Base-by-base conservation (phyloP, 2,888 invertebrate genomes). In the Temnothorax ravouxi region DNA sequence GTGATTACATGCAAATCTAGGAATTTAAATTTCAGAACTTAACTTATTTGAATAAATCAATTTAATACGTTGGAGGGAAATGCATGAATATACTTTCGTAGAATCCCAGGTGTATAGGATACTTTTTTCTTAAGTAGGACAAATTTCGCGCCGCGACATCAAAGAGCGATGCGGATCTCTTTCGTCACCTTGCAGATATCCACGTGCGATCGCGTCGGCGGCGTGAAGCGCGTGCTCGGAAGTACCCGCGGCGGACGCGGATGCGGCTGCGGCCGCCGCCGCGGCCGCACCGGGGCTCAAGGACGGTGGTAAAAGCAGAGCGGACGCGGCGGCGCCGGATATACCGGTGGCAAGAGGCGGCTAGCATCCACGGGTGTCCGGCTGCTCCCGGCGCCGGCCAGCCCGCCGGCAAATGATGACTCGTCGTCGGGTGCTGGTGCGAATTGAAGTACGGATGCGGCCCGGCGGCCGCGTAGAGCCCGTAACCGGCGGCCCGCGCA, bases 401-500 rank as follows among this genome's bases (percentile, higher is more conserved):
- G 91, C 95, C 96, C 93, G 95, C 96, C 96, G 95, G 97, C 93
- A 96, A 96, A 95, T 96, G 96, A 77, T 96, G 96, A 71, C 96
- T 96, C 56, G 95, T 95, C 61, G 95, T 95, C 95, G 96, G 96
- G 3, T 95, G 95, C 18, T 95, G 95, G 0, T 95, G 95, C 38
- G 95, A 95, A 82, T 96, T 96, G 59, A 96, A 96, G 92, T 97
- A 97, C 0, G 98, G 97, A 89, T 97, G 97, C 72, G 97, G 97
- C 13, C 93, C 93, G 5, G 94, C 93, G 6, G 94, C 93, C 50
- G 95, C 93, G 95, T 98, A 97, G 11, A 98, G 95, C 0, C 98
- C 98, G 94, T 98, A 98, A 18, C 98, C 98, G 0, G 98, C 98
- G 0, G 98, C 98, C 21, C 98, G 96, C 0, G 99, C 99, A 91